A percentile compares a stretch with the other conserved stretches of the same genome.
Conservation (phyloP, 2,888 invertebrate genomes). For the Antheraea assamensis region DNA sequence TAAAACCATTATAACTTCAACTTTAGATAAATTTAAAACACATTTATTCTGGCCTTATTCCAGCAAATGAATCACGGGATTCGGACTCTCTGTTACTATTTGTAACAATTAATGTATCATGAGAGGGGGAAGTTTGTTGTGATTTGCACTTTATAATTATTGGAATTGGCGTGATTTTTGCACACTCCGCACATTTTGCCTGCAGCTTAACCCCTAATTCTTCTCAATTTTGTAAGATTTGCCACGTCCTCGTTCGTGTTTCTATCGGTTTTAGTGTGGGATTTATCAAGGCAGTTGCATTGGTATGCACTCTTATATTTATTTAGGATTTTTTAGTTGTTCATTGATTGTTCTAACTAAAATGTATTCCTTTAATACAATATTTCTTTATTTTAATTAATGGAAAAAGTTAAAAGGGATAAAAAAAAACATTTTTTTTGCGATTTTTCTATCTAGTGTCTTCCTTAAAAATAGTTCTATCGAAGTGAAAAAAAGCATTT, state of each 20-base stretch:
- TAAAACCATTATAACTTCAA: slow-evolving; percentile 38
- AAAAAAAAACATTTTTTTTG: too few relatives aligned
- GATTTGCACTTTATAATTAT: slow-evolving; percentile 8
- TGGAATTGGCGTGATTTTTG: neutral
- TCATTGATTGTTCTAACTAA: neutral
- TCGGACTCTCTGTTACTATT: slow-evolving; percentile 48
- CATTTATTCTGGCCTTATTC: slow-evolving; percentile 55
- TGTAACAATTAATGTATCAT: slow-evolving; percentile 57
- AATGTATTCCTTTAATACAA: neutral
- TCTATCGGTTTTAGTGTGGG: slow-evolving; percentile 22
- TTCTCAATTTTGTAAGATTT: slow-evolving; percentile 29
- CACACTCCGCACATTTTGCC: neutral
- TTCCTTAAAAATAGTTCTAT: too few relatives aligned
- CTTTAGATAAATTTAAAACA: slow-evolving; percentile 49
- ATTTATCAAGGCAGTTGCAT: slow-evolving; percentile 3
- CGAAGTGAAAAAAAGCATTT: too few relatives aligned
- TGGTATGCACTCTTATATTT: neutral
- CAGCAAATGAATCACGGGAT: slow-evolving; percentile 58
- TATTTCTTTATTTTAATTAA: too few relatives aligned
- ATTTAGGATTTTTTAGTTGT: neutral
- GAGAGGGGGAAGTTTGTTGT: neutral
- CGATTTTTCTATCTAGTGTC: too few relatives aligned
- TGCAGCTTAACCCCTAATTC: slow-evolving; percentile 28
- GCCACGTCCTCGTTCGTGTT: slow-evolving; percentile 23
- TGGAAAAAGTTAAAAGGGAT: too few relatives aligned